phyloP scores from a whole-genome alignment of 2,113 vertebrate genomes.

The Nansenia antarctica region DNA sequence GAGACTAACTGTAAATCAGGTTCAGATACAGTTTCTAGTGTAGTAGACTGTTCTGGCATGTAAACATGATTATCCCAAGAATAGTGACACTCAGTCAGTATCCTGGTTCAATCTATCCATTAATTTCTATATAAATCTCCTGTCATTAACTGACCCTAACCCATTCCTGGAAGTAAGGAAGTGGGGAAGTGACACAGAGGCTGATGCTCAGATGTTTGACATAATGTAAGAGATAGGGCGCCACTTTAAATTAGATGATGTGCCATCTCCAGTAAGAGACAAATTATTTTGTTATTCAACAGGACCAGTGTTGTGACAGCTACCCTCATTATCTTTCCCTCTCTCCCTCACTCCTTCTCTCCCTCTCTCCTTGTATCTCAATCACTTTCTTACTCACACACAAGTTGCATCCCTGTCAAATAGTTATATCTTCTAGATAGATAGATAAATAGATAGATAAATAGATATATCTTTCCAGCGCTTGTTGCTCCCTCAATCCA shows the following conservation, averaged over 20 bases:
- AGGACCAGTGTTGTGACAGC: conserved; percentile 61
- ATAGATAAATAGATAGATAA: too few relatives aligned
- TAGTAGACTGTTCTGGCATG: background rate
- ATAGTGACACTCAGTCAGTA: conserved; percentile 53
- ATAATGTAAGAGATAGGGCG: conserved; percentile 58
- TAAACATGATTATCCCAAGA: conserved; percentile 13
- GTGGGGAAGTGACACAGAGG: conserved; percentile 11
- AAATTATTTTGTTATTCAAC: conserved; percentile 64
- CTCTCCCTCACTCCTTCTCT: conserved; percentile 18
- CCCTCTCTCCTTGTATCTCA: background rate
- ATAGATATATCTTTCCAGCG: background rate
- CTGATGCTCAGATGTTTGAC: conserved; percentile 49
- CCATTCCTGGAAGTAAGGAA: background rate
- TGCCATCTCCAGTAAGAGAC: conserved; percentile 55
- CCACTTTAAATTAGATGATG: conserved; percentile 64
- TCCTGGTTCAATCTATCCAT: conserved; percentile 11
- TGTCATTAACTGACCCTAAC: conserved; percentile 32
- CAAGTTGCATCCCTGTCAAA: background rate
- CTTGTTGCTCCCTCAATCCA: background rate
- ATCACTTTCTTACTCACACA: background rate
- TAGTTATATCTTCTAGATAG: too few relatives aligned
- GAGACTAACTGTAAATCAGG: too few relatives aligned
- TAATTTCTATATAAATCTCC: conserved; percentile 49
- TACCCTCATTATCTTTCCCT: conserved; percentile 51
- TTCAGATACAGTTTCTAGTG: too few relatives aligned